Conservation (phyloP, 1,140 invertebrate species). For the Cotesia chilonis region DNA sequence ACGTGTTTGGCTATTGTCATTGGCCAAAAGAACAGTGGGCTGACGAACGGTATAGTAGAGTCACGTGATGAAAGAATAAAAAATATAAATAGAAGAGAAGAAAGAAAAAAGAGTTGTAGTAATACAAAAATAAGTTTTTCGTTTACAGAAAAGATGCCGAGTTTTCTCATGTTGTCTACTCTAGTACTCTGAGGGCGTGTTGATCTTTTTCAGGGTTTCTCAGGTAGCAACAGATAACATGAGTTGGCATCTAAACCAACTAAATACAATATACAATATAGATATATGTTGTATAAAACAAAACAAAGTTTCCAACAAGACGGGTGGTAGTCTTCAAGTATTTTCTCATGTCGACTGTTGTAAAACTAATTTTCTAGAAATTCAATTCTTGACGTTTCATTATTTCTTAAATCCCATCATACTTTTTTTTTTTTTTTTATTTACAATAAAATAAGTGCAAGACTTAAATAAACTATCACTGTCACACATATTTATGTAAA, state of each 20-base stretch:
- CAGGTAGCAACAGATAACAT: constrained; percentile 16
- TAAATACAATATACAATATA: not conserved
- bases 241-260: constrained; percentile 10
- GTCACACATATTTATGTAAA: too few species aligned
- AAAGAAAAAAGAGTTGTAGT: not conserved
- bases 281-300: not conserved
- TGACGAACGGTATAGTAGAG: too few species aligned
- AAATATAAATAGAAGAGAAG: not conserved
- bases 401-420: constrained; percentile 9
- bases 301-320: constrained; percentile 16
- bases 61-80: constrained; percentile 4
- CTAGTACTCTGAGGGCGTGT: not conserved
- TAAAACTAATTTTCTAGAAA: constrained; percentile 24
- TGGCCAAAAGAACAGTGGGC: too few species aligned
- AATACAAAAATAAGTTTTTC: constrained; percentile 15
- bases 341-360: constrained; percentile 14
- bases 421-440: not conserved
- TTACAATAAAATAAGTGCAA: not conserved
- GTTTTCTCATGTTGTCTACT: not conserved
- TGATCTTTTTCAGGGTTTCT: not conserved
- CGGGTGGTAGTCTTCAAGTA: not conserved
- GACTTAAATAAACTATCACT: too few species aligned
- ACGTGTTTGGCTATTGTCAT: too few species aligned
- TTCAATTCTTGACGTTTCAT: constrained; percentile 9
- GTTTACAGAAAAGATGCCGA: constrained; percentile 3